Evolutionary conservation across 35 echinoderm and acorn worm species (phyloP).

Genomic region (Apostichopus japonicus): DNA sequence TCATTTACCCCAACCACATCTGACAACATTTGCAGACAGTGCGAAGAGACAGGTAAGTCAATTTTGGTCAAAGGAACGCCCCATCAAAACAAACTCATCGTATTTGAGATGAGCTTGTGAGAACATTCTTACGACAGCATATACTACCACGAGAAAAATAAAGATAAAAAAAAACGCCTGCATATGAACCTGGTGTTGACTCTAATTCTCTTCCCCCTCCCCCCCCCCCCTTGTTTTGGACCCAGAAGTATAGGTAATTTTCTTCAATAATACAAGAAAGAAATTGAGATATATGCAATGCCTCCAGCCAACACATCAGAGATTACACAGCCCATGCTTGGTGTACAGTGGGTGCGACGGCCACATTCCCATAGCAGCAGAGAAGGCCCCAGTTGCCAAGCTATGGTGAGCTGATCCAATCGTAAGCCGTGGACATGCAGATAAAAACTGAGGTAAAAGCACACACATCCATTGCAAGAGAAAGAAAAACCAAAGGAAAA

Average conservation of each 20-base stretch:
- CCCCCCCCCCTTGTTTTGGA: no score
- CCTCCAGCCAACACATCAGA: conserved; percentile 34
- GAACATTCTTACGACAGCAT: no score
- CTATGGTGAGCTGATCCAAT: conserved; percentile 1
- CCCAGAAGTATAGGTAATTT: no score
- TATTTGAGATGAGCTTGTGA: no score
- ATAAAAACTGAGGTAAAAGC: conserved; percentile 44
- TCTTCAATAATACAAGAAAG: no score
- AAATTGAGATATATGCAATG: conserved; percentile 27
- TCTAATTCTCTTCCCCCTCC: no score
- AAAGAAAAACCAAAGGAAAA: not conserved
- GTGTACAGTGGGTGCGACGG: conserved; percentile 28
- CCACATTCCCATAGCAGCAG: conserved; percentile 23
- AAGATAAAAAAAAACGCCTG: no score
- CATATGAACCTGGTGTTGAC: no score
- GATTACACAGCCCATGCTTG: conserved; percentile 30
- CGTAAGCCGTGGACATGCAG: conserved; percentile 39
- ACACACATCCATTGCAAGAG: conserved; percentile 25
- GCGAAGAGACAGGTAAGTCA: not conserved
- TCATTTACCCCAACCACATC: not conserved
- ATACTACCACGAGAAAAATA: no score
- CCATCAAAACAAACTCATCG: no score
- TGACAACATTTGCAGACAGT: not conserved
- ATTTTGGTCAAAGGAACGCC: not conserved
- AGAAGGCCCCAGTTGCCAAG: conserved; percentile 7